Percentiles rank a stretch among this genome's conserved stretches.
These are phyloP conservation scores for Bungarus multicinctus DNA, from an alignment of 2,113 vertebrate genomes.

Conservation along the genomic window DNA sequence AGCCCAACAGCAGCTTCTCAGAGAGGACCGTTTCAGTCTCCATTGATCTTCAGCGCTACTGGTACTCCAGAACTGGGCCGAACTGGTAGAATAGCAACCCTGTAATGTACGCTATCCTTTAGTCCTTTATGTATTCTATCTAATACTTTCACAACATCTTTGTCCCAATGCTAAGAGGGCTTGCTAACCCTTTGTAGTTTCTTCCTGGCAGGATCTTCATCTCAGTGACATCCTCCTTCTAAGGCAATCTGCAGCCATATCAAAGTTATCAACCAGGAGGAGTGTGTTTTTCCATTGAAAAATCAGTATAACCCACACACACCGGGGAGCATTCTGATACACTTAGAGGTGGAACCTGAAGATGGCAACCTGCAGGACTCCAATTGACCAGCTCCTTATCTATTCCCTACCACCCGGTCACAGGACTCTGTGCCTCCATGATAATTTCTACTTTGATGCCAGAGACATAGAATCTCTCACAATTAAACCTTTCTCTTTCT, in stretches of 20 bases:
- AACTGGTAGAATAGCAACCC: too few species aligned
- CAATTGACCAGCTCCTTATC: not conserved
- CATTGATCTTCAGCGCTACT: too few species aligned
- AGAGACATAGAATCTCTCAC: not conserved
- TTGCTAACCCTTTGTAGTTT: not conserved
- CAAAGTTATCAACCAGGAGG: not conserved
- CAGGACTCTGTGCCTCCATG: not conserved
- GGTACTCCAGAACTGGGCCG: too few species aligned
- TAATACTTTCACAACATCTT: not conserved
- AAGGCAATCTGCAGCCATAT: not conserved
- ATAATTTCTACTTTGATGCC: not conserved
- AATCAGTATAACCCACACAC: not conserved
- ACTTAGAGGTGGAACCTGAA: not conserved
- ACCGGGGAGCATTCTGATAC: not conserved
- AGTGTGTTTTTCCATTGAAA: not conserved
- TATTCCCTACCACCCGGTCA: not conserved
- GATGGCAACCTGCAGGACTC: not conserved
- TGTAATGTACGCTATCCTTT: too few species aligned
- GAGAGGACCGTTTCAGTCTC: too few species aligned
- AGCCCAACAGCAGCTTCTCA: too few species aligned
- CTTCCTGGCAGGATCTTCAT: not conserved
- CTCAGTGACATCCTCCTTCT: not conserved
- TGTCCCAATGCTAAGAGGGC: not conserved
- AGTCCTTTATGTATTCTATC: not conserved
- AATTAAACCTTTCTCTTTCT: not conserved